Conservation (phyloP, 2,113 vertebrate species). For the Triplophysa tibetana region DNA sequence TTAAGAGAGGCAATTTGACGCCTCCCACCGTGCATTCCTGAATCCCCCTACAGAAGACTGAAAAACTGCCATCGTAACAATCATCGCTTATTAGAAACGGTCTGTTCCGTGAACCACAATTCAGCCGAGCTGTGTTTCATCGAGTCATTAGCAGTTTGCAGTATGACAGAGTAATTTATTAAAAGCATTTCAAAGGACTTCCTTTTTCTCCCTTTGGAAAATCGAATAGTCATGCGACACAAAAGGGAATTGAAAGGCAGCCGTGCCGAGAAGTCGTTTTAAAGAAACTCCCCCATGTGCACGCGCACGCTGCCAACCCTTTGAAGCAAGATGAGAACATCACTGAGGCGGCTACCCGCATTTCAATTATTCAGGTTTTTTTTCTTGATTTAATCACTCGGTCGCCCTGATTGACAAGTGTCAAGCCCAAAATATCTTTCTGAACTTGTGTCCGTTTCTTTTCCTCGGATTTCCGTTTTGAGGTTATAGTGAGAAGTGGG, state of each 20-base stretch:
- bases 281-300: slow-evolving; percentile 39
- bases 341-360: slow-evolving; percentile 6
- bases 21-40: slow-evolving; percentile 26
- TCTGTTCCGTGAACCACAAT: background rate
- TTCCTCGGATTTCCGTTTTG: slow-evolving; percentile 1
- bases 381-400: slow-evolving; percentile 25
- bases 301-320: slow-evolving; percentile 15
- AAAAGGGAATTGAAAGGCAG: slow-evolving; percentile 17
- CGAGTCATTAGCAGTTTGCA: slow-evolving; percentile 36
- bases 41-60: slow-evolving; percentile 1
- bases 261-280: slow-evolving; percentile 8
- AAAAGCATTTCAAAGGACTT: slow-evolving; percentile 33
- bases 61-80: slow-evolving; percentile 18
- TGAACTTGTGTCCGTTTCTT: background rate
- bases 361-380: slow-evolving; percentile 35
- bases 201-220: slow-evolving; percentile 19
- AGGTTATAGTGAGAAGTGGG: background rate
- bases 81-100: background rate
- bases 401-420: background rate
- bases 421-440: slow-evolving; percentile 6
- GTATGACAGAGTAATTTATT: slow-evolving; percentile 39
- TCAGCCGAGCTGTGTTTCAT: slow-evolving; percentile 12
- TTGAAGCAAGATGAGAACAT: slow-evolving; percentile 30
- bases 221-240: slow-evolving; percentile 18
- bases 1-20: slow-evolving; percentile 30